Evolutionary conservation across 30 jellyfish, hydroid and myxozoan species (phyloP).

Genomic region (Turritopsis dohrnii): DNA sequence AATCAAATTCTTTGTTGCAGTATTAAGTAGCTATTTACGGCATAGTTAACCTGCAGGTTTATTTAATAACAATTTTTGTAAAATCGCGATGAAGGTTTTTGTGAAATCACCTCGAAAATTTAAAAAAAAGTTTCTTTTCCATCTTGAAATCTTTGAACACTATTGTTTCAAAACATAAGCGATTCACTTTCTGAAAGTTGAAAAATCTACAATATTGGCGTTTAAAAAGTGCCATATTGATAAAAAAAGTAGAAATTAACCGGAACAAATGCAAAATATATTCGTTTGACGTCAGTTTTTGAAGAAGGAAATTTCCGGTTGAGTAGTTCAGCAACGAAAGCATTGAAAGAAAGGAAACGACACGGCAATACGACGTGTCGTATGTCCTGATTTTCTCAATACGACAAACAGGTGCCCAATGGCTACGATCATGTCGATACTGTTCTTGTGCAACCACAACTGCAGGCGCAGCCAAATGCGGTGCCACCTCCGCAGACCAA

Average conservation of each 20-base stretch:
- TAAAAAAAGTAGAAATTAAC: neutral
- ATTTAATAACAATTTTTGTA: too few relatives aligned
- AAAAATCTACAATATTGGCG: too few relatives aligned
- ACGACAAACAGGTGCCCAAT: neutral
- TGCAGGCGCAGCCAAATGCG: neutral
- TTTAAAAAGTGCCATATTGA: too few relatives aligned
- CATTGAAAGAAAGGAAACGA: neutral
- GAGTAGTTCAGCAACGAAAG: neutral
- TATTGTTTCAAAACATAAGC: too few relatives aligned
- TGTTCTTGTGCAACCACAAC: neutral
- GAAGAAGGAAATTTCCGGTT: neutral
- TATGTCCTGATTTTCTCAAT: neutral
- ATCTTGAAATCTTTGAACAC: too few relatives aligned
- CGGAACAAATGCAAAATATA: neutral
- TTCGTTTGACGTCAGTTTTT: neutral
- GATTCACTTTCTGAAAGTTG: too few relatives aligned
- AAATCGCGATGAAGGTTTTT: too few relatives aligned
- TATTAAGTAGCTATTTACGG: too few relatives aligned
- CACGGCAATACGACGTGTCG: neutral
- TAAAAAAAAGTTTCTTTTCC: too few relatives aligned
- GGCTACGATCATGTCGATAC: constrained; percentile 13
- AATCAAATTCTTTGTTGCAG: too few relatives aligned
- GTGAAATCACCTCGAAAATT: too few relatives aligned
- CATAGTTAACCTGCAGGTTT: too few relatives aligned
- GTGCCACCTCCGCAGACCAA: constrained; percentile 9